phyloP scores from a whole-genome alignment of 1,140 invertebrate species.

The Drosophila athabasca region DNA sequence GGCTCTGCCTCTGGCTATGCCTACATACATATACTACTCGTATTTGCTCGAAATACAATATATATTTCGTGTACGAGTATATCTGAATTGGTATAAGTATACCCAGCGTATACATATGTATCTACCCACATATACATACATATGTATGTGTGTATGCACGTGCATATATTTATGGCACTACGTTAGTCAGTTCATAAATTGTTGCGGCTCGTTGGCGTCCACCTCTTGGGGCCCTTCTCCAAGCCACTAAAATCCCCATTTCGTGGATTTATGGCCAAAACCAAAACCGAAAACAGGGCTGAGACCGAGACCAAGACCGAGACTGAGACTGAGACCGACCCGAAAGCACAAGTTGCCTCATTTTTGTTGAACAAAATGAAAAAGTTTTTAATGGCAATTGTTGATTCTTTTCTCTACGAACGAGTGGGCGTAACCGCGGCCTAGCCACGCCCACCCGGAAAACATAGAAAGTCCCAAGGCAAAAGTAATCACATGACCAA shows the following conservation, averaged over 20 bases:
- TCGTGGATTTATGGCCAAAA: conserved; percentile 45
- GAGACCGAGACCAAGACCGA: no score
- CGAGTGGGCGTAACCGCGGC: conserved; percentile 11
- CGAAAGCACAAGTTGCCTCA: conserved; percentile 31
- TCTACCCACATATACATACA: no score
- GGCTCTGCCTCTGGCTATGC: conserved; percentile 52
- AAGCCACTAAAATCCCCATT: conserved; percentile 53
- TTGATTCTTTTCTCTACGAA: conserved; percentile 11
- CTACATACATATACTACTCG: conserved; percentile 32
- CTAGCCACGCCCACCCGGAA: conserved; percentile 21
- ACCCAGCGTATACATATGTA: neutral
- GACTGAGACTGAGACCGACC: neutral
- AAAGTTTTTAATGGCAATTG: conserved; percentile 69
- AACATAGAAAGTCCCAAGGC: no score
- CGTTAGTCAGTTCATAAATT: conserved; percentile 80
- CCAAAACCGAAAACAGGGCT: neutral
- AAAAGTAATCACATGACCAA: no score
- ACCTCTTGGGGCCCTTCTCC: conserved; percentile 14
- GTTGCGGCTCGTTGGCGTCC: conserved; percentile 56
- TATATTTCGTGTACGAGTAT: conserved; percentile 41
- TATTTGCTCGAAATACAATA: conserved; percentile 13
- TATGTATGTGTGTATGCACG: conserved; percentile 3
- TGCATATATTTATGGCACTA: conserved; percentile 43
- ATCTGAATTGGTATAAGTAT: conserved; percentile 13
- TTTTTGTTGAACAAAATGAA: conserved; percentile 45